Base-by-base conservation (phyloP, 2,113 vertebrate genomes). In the Solenodon paradoxus region DNA sequence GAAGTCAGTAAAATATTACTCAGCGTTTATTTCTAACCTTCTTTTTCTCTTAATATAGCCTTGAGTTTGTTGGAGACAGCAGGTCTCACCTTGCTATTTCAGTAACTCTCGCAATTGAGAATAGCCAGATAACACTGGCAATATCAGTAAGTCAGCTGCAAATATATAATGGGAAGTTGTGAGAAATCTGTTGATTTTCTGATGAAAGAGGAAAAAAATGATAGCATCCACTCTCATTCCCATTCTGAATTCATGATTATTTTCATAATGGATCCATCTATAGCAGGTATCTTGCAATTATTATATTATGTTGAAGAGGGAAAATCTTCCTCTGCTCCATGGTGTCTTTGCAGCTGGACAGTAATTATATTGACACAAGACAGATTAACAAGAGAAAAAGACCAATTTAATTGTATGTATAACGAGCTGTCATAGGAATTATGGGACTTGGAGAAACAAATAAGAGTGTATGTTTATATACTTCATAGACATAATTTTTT, bases 1-100 rank as follows among this genome's bases (percentile, higher is more conserved):
- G 28, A 19, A 74, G 38, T 79, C 47, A 66, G 57, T 81, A 94
- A 92, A 94, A 78, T 92, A 97, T 42, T 61, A 66, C n/a, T 20
- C 32, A 9, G 16, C 83, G 30, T 78, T 20, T 40, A 51, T 53
- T 91, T 81, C 16, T n/a, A 5, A 59, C 28, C 53, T 66, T 84
- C 30, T 35, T 38, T 90, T 68, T 17, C 47, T 92, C 10, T 45
- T 94, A 79, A 38, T 20, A 94, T 53, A 55, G 87, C 40, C 35
- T 93, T 93, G 40, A 93, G 72, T 86, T 92, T 80, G 20, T 74
- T 69, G 35, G 35, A 51, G 38, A 82, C 4, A 68, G 22, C 19
- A 91, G 13, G 42, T 69, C 64, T 32, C 38, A 68, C 35, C 32
- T 68, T 78, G 19, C 28, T 92, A 64, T 75, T 92, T 71, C n/a